Evolutionary conservation across 2,888 invertebrate species (phyloP).

Genomic region (Koerneria pararmatus): DNA sequence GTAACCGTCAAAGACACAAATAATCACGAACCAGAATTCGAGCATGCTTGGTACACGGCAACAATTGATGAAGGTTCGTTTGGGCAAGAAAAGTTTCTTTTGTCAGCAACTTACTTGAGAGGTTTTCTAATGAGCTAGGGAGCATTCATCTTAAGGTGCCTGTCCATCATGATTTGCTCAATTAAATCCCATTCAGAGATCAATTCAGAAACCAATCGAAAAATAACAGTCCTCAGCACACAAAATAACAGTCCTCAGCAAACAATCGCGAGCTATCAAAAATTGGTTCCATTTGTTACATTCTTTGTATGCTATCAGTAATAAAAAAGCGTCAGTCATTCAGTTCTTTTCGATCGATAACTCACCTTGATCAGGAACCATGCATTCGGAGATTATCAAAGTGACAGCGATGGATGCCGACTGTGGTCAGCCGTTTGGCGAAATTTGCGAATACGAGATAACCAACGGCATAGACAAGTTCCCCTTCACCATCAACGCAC

Average conservation of each 20-base stretch:
- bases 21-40: slow-evolving; percentile 87
- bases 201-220: background rate
- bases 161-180: too few relatives aligned
- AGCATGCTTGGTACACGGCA: slow-evolving; percentile 82
- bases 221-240: background rate
- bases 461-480: slow-evolving; percentile 65
- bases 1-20: slow-evolving; percentile 90
- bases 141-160: too few relatives aligned
- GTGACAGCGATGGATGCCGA: slow-evolving; percentile 88
- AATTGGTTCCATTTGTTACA: background rate
- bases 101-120: background rate
- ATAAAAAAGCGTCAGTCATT: background rate
- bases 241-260: background rate
- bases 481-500: slow-evolving; percentile 56
- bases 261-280: background rate
- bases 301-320: background rate
- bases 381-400: slow-evolving; percentile 83
- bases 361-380: slow-evolving; percentile 38
- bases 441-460: slow-evolving; percentile 95
- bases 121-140: too few relatives aligned
- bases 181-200: background rate
- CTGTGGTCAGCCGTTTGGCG: slow-evolving; percentile 88
- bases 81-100: background rate
- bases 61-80: slow-evolving; percentile 78
- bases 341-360: background rate